Evolutionary conservation across 2,888 invertebrate species (phyloP), one percentile per base, ranked within the genome.

Genomic region (Rhagonycha fulva): DNA sequence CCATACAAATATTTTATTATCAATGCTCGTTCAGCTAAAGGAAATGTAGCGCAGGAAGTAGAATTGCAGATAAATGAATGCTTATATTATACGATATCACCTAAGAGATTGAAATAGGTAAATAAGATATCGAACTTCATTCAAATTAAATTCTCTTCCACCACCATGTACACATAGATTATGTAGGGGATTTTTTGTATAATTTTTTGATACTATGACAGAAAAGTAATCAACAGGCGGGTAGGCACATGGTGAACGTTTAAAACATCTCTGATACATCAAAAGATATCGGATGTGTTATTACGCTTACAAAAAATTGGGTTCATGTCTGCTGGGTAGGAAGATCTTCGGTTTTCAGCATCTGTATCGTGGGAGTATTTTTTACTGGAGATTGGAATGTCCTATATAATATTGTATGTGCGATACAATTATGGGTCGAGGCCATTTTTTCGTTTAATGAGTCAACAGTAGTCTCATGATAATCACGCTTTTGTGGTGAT

Each of bases 1-100:
- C 76, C 70, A 62, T 74, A 78, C 77, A 80, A 82, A 79, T 81
- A 81, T 80, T 76, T 73, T 76, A 78, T 79, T 80, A 81, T 81
- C 81, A 75, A 71, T 71, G 76, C 70, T 74, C 70, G 76, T 71
- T 79, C 76, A 77, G 79, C 78, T 69, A 76, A 75, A 79, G 81
- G 81, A 81, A 81, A 81, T 73, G 78, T 71, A 71, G 68, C 24
- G 80, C 80, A 81, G 76, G 75, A 78, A 78, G 72, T 77, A 75
- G 47, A 75, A 76, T 74, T 69, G 72, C 68, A 74, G 80, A 80
- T 80, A 80, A 80, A 79, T 79, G 67, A 76, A 67, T 70, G 66
- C 47, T 72, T 76, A 66, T 66, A n/a, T 24, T 47, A n/a, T n/a
- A n/a, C 47, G 47, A 47, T 47, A 47, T 47, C 47, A 47, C 47